A percentile compares a stretch with the other conserved stretches of the same genome.
Conservation (phyloP, 2,113 vertebrate genomes). For the Cyprinus carpio region DNA sequence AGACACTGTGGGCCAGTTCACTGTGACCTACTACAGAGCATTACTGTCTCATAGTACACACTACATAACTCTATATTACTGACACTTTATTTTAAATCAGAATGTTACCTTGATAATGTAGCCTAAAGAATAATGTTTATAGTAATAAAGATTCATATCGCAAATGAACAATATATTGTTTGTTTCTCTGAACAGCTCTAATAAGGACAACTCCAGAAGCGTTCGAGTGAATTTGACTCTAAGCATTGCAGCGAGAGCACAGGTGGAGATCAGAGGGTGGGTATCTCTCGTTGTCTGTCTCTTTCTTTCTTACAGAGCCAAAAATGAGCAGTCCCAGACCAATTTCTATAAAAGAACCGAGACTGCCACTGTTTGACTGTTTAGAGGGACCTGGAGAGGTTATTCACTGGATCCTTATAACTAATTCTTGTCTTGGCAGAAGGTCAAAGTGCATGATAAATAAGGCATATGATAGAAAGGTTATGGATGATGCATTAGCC, state of each 20-base stretch:
- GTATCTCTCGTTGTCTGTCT: constrained; percentile 49
- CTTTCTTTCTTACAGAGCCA: constrained; percentile 75
- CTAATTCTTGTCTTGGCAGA: background rate
- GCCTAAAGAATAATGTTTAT: background rate
- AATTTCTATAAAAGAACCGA: background rate
- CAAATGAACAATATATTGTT: background rate
- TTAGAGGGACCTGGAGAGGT: background rate
- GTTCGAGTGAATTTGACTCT: constrained; percentile 84
- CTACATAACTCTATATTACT: background rate
- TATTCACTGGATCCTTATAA: background rate
- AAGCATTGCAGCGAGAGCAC: constrained; percentile 81
- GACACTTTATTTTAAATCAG: background rate
- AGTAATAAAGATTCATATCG: background rate
- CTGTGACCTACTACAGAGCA: background rate
- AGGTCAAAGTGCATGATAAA: background rate
- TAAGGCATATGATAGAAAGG: background rate
- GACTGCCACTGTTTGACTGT: background rate
- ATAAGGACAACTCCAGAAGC: constrained; percentile 91
- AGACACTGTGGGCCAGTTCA: background rate
- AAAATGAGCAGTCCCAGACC: background rate
- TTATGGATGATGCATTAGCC: no score
- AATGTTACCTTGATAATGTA: background rate
- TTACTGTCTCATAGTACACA: constrained; percentile 1
- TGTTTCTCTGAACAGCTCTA: constrained; percentile 78
- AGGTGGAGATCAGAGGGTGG: constrained; percentile 92